Conservation (phyloP, 2,797 vertebrate species). For the Esox lucius region DNA sequence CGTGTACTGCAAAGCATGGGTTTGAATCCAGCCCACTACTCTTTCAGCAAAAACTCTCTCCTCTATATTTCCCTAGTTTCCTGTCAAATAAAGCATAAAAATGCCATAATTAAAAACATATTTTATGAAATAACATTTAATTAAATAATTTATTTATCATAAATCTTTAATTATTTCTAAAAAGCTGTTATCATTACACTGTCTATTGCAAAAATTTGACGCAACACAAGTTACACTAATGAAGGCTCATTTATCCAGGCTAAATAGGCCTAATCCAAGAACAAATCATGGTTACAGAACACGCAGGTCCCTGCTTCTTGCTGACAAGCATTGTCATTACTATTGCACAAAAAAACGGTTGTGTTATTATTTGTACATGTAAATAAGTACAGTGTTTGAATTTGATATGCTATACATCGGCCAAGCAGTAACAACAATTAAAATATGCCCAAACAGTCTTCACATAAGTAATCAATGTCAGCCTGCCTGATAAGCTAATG, state of each 20-base stretch:
- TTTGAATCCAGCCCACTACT: too few species aligned
- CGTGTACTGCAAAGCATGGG: too few species aligned
- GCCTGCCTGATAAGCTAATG: slow-evolving; percentile 1
- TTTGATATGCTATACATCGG: neutral
- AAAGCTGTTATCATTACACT: neutral
- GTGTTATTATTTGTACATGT: neutral
- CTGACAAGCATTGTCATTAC: neutral
- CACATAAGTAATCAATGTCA: neutral
- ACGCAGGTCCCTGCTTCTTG: neutral
- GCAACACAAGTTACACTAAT: neutral
- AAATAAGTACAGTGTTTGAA: neutral
- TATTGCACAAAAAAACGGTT: neutral
- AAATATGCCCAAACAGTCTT: neutral
- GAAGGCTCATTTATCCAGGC: neutral
- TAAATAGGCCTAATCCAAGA: neutral
- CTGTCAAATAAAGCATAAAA: too few species aligned
- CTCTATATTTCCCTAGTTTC: too few species aligned
- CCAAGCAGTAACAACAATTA: neutral
- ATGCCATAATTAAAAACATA: neutral
- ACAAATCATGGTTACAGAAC: neutral
- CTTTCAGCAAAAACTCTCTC: too few species aligned
- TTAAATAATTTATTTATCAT: neutral
- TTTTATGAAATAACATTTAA: neutral
- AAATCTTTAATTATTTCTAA: neutral
- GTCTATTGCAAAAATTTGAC: slow-evolving; percentile 1